Evolutionary conservation across 1,140 invertebrate species (phyloP), one percentile per base, ranked within the genome.

Genomic region (Stegodyphus mimosarum): DNA sequence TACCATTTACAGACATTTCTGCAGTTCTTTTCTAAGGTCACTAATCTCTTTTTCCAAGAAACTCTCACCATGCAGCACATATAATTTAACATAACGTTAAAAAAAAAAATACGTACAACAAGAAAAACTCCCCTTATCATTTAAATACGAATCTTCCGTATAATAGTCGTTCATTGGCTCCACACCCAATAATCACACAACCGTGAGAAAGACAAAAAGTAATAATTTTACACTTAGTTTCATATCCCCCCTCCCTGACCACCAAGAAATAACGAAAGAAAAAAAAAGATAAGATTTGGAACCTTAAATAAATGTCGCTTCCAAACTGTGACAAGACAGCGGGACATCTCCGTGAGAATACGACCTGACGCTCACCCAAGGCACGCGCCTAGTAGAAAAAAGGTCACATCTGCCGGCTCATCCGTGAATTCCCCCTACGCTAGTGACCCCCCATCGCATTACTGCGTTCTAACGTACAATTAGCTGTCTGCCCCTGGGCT

Each of bases 381-480:
- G 66, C 78, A 81, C 78, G 78, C 69, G 78, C 52, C 78, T 60
- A 60, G 9, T 15, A 11, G 11, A 81, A 81, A 72, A 81, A 81
- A 81, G 78, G 78, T 81, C 78, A 81, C 78, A 81, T 63, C 78
- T 72, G 69, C 69, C 78, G 51, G 7, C 13, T 60, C 55, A 15
- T 60, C 55, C 15, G 55, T 15, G 11, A 7, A 6, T 11, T 18
- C 64, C 69, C 52, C 78, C 69, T 33, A 33, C 33, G 33, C 33
- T 33, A 53, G 7, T 13, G 55, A 33, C n/a, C 64, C 49, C 66
- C 50, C 64, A 15, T 49, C 49, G 48, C 49, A 69, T 66, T 60
- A 78, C 69, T 78, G 76, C 69, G 76, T 69, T 67, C 69, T 81
- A 81, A 81, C 78, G 67, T 81, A 69, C 69, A 81, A 81, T 81